Base-by-base conservation (phyloP, 1,140 invertebrate genomes). In the Caerostris darwini region DNA sequence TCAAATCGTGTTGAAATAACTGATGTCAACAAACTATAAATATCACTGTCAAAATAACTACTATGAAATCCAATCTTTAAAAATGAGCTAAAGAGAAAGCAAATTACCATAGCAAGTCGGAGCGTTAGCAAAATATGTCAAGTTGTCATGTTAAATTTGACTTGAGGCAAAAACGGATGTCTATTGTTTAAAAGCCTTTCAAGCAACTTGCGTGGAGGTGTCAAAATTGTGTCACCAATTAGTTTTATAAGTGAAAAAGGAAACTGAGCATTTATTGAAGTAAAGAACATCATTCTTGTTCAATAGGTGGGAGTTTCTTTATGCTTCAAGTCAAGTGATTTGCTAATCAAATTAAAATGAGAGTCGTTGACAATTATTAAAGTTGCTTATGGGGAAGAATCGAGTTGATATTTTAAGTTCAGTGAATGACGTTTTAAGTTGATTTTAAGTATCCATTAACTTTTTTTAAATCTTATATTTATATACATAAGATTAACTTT, bases 181-280 rank as follows among this genome's bases (percentile, higher is more conserved):
- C 34, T 53, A 50, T 77, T 77, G 19, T 77, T 71, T 34, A 34
- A 34, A 50, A 10, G 19, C 69, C 19, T 64, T 17, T 34, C 12
- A 64, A 64, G 5, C 17, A 64, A 17, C 61, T 77, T 34, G 69
- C 69, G 34, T 77, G 69, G 50, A 12, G 34, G 10, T 50, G 71
- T 77, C 50, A 34, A 77, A 77, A 50, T 53, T 12, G 34, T 77
- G 71, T 77, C 71, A 77, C 71, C 12, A 50, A 77, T 77, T 77
- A 77, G 71, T 77, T 50, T 77, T 77, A 53, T 77, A 50, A 77
- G 7, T 7, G 34, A 50, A 50, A 34, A 50, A 77, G 14, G 34
- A 8, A 50, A 50, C 19, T 50, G 5, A 8, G 7, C 8, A 50
- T 50, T 12, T 12, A 50, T 77, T 77, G 10, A 50, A 50, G 50